Evolutionary conservation across 2,113 vertebrate species (phyloP), one percentile per base, ranked within the genome.

Genomic region (Xiphophorus hellerii): DNA sequence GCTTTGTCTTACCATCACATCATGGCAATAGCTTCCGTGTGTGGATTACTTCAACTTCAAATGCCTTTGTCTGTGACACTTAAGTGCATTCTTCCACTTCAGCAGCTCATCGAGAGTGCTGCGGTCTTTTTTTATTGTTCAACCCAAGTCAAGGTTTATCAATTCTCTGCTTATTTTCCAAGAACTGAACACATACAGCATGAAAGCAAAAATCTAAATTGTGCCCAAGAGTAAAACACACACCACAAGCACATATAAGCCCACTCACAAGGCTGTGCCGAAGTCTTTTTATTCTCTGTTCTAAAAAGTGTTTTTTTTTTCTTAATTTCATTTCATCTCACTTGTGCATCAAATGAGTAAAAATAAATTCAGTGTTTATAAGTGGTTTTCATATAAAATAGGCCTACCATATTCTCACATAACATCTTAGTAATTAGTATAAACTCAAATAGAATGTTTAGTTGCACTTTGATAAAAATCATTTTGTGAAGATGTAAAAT

Each of bases 1-100:
- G 42, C n/a, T 77, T 74, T 64, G 8, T 51, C 68, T 44, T 48
- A 62, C 37, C 69, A 72, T 68, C 77, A 80, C 61, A 74, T 78
- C 69, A 60, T n/a, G 48, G 65, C 77, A 42, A 62, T 51, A 71
- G 78, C 62, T 71, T 78, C 25, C 28, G 25, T 70, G 64, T 65
- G 28, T 69, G 65, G 33, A 75, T 68, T 73, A 72, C 54, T 82
- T 67, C 35, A 71, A 64, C 39, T 74, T 31, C 31, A 29, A 65
- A 76, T 7, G 71, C 78, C 68, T 51, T 75, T 69, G 74, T 79
- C 79, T 78, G 66, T 75, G 75, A 65, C 69, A 77, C 65, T 67
- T 30, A 81, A 78, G 73, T 51, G 64, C 68, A 80, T 67, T 64
- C 8, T 60, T 60, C 7, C 62, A 15, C 42, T 28, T 67, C 73